These are phyloP conservation scores for Oreohelix idahoensis DNA, from an alignment of 1,140 invertebrate genomes.

Conservation along the genomic window DNA sequence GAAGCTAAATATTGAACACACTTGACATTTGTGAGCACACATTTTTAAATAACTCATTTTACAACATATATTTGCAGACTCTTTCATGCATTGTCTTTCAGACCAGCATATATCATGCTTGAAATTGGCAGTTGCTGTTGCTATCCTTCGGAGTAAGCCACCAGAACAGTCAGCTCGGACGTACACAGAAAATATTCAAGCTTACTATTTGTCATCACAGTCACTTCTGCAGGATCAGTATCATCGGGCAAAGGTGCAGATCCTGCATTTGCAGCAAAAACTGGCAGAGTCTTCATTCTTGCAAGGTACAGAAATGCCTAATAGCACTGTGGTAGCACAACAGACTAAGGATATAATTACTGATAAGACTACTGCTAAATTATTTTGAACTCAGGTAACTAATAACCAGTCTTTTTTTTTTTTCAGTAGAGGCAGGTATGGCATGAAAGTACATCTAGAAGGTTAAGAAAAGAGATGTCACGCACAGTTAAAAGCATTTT, in stretches of 20 bases:
- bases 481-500: too few relatives aligned
- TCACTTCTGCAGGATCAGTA: not conserved
- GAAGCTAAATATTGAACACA: too few relatives aligned
- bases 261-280: not conserved
- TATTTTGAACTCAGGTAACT: not conserved
- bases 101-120: not conserved
- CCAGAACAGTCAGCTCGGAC: not conserved
- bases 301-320: not conserved
- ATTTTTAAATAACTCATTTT: too few relatives aligned
- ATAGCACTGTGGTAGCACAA: not conserved
- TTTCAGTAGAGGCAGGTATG: too few relatives aligned
- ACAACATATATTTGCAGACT: too few relatives aligned
- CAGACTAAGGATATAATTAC: not conserved
- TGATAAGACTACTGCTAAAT: too few relatives aligned
- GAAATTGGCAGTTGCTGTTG: conserved; percentile 29
- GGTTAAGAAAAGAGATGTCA: too few relatives aligned
- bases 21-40: too few relatives aligned
- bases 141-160: conserved; percentile 25
- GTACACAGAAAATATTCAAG: conserved; percentile 9
- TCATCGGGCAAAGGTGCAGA: not conserved
- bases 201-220: not conserved
- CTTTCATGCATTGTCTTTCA: too few relatives aligned
- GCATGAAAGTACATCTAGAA: too few relatives aligned
- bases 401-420: too few relatives aligned
- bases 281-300: not conserved